Percentiles rank a stretch among this genome's conserved stretches.
phyloP scores from a whole-genome alignment of 1,140 invertebrate genomes.

The Aradophagus sp. region DNA sequence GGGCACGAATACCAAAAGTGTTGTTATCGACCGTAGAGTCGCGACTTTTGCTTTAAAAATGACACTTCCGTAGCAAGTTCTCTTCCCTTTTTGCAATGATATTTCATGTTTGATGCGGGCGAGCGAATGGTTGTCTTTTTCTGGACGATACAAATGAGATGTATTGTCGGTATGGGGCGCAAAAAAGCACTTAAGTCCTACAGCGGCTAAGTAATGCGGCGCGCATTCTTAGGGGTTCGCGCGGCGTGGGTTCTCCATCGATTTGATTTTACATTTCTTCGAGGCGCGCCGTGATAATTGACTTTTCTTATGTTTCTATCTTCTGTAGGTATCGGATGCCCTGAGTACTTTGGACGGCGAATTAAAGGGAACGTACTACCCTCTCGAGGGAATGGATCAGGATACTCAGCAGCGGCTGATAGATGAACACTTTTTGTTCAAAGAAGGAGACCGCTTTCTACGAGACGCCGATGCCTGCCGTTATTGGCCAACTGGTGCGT shows the following conservation, averaged over 20 bases:
- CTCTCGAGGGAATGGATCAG: conserved; percentile 81
- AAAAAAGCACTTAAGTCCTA: conserved; percentile 40
- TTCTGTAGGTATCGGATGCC: conserved; percentile 62
- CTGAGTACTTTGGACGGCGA: conserved; percentile 76
- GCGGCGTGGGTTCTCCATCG: conserved; percentile 18
- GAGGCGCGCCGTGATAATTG: conserved; percentile 35
- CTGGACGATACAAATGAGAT: conserved; percentile 26
- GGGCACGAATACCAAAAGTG: too few relatives aligned
- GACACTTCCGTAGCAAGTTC: too few relatives aligned
- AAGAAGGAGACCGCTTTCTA: conserved; percentile 82
- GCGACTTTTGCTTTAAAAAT: too few relatives aligned
- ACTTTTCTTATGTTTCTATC: conserved; percentile 53
- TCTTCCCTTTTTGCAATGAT: conserved; percentile 6
- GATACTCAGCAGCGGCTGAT: conserved; percentile 82
- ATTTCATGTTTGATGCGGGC: conserved; percentile 9
- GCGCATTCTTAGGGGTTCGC: conserved; percentile 36
- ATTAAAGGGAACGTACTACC: conserved; percentile 81
- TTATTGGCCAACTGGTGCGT: conserved; percentile 83
- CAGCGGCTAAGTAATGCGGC: conserved; percentile 37
- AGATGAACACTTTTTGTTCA: conserved; percentile 87
- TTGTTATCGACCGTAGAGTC: too few relatives aligned
- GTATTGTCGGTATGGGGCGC: conserved; percentile 12
- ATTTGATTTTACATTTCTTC: conserved; percentile 54
- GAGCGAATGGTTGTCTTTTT: conserved; percentile 18
- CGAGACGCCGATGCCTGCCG: conserved; percentile 83